Evolutionary conservation across 30 jellyfish, hydroid and myxozoan species (phyloP).

Genomic region (Aurelia coerulea): DNA sequence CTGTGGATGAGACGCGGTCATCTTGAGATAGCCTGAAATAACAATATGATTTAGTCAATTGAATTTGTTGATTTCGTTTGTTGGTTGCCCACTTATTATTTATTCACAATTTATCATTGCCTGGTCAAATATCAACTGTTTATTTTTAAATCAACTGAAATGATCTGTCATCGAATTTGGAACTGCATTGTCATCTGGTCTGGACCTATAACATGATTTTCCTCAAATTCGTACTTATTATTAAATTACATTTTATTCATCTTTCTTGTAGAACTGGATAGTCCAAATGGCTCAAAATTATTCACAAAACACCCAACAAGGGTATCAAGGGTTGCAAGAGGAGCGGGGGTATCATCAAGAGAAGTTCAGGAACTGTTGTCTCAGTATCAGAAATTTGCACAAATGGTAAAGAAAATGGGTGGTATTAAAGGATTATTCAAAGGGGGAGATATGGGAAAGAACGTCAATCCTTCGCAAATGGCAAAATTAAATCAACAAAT

Average conservation of each 20-base stretch:
- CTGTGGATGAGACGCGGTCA: no score
- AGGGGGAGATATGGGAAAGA: slow-evolving; percentile 96
- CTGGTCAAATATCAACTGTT: neutral
- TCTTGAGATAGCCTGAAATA: no score
- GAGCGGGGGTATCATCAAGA: slow-evolving; percentile 97
- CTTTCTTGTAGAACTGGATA: slow-evolving; percentile 87
- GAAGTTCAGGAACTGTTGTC: slow-evolving; percentile 94
- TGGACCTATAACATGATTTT: no score
- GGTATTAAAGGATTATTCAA: slow-evolving; percentile 97
- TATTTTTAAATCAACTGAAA: no score
- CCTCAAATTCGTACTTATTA: no score
- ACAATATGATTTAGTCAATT: no score
- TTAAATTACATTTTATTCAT: neutral
- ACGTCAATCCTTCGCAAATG: slow-evolving; percentile 96
- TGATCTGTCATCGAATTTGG: no score
- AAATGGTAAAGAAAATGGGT: slow-evolving; percentile 98
- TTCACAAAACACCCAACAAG: slow-evolving; percentile 98
- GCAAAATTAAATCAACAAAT: slow-evolving; percentile 95
- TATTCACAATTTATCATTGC: no score
- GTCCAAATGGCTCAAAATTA: slow-evolving; percentile 97
- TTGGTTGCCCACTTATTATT: no score
- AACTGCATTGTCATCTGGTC: no score
- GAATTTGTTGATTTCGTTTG: no score
- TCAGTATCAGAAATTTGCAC: slow-evolving; percentile 95
- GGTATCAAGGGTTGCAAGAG: slow-evolving; percentile 94